These are phyloP conservation scores for Epizoanthus scotinus DNA, from an alignment of 92 coral and sea anemone genomes.

Conservation along the genomic window DNA sequence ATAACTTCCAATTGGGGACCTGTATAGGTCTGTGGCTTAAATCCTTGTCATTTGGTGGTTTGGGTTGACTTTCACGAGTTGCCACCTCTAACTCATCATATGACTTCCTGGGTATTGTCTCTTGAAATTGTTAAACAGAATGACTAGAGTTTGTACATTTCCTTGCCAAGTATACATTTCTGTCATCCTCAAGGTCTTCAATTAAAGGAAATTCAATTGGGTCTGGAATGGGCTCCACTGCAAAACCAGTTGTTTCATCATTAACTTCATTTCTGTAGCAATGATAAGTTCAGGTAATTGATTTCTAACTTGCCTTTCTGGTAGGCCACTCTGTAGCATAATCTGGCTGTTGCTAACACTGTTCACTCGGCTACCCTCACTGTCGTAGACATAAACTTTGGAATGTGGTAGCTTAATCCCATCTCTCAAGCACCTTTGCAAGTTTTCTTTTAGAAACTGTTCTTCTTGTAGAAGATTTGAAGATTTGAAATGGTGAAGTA, in stretches of 20 bases:
- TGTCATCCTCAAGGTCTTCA: constrained; percentile 1
- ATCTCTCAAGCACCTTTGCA: constrained; percentile 36
- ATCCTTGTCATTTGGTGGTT: neutral
- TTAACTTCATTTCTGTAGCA: constrained; percentile 11
- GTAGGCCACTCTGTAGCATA: neutral
- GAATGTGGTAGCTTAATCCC: constrained; percentile 39
- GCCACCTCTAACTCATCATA: neutral
- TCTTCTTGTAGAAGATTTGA: constrained; percentile 41
- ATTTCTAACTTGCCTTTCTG: neutral
- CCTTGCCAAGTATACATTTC: neutral
- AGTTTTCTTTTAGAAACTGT: constrained; percentile 20
- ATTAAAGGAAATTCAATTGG: constrained; percentile 8
- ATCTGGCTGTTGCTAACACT: neutral
- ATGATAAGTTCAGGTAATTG: neutral
- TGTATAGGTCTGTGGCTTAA: neutral
- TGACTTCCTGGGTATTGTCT: neutral
- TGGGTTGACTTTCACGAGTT: neutral
- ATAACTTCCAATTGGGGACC: neutral
- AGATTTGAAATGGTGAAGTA: constrained; percentile 40
- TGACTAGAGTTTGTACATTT: neutral
- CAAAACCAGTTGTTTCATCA: neutral
- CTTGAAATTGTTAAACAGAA: neutral
- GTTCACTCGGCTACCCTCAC: neutral
- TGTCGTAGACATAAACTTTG: constrained; percentile 25
- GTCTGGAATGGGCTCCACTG: neutral